These are phyloP conservation scores for Elegia similella DNA, from an alignment of 2,888 invertebrate species.

Conservation along the genomic window DNA sequence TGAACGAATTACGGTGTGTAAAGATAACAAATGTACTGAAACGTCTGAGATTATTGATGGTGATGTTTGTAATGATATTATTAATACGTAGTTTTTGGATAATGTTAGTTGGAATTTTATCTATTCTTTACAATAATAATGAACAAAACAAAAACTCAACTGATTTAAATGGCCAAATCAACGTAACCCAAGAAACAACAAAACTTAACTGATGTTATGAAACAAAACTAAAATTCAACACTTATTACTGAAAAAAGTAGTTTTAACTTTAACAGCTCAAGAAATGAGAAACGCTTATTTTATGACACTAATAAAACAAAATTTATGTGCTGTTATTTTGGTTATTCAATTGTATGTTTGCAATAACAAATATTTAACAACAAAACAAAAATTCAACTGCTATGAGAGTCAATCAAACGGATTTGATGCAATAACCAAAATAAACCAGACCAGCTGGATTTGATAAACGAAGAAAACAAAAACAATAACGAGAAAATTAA, in stretches of 20 bases:
- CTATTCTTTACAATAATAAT: constrained; percentile 4
- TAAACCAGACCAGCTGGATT: constrained; percentile 29
- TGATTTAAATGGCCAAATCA: constrained; percentile 32
- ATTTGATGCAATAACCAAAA: constrained; percentile 22
- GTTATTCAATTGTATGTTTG: no score
- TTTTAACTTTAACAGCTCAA: not conserved
- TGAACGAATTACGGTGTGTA: constrained; percentile 13
- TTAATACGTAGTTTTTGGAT: not conserved
- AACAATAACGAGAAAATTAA: constrained; percentile 23
- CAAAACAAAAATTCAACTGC: constrained; percentile 29
- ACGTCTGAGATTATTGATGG: not conserved
- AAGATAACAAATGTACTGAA: not conserved
- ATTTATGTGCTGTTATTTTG: no score
- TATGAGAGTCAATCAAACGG: constrained; percentile 1
- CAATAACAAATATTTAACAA: constrained; percentile 16
- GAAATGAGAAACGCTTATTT: not conserved
- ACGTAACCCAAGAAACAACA: constrained; percentile 23
- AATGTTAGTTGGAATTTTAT: not conserved
- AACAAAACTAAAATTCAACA: constrained; percentile 37
- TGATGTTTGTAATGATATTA: not conserved
- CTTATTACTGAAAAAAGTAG: constrained; percentile 18
- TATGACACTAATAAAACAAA: not conserved
- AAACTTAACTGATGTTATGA: constrained; percentile 12
- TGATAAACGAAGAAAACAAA: constrained; percentile 24
- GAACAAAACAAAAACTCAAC: constrained; percentile 47